These are phyloP conservation scores for Papilio aristodemus DNA, from an alignment of 1,140 invertebrate genomes.

Conservation along the genomic window DNA sequence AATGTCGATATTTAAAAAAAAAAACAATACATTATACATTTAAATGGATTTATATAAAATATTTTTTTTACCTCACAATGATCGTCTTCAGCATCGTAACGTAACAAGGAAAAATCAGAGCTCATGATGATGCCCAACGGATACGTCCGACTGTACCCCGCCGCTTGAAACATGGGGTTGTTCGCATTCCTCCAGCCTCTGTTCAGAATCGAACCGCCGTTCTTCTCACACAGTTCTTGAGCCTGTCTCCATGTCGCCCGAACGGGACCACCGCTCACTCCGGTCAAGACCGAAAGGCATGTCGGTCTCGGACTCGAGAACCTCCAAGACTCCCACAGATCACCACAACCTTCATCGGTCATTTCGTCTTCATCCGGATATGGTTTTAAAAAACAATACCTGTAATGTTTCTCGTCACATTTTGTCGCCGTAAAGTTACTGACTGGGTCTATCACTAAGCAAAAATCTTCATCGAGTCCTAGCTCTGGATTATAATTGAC, in stretches of 20 bases:
- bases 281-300: constrained; percentile 52
- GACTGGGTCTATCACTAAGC: constrained; percentile 57
- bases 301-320: constrained; percentile 65
- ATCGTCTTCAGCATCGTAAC: constrained; percentile 49
- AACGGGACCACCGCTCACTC: constrained; percentile 52
- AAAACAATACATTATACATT: no score
- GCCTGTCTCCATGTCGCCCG: constrained; percentile 71
- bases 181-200: constrained; percentile 73
- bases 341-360: constrained; percentile 49
- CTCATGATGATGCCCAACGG: constrained; percentile 66
- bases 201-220: constrained; percentile 59
- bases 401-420: constrained; percentile 63
- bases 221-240: constrained; percentile 58
- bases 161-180: constrained; percentile 50
- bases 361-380: constrained; percentile 50
- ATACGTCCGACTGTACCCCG: constrained; percentile 43
- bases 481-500: constrained; percentile 47
- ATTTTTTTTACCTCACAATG: constrained; percentile 53
- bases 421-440: constrained; percentile 55
- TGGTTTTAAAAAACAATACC: constrained; percentile 69
- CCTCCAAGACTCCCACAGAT: constrained; percentile 48
- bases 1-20: no score
- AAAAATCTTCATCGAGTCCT: constrained; percentile 56
- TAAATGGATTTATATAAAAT: no score
- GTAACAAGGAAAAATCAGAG: constrained; percentile 44